Evolutionary conservation across 2,888 invertebrate genomes (phyloP).

Genomic region (Tanytarsus gracilentus): DNA sequence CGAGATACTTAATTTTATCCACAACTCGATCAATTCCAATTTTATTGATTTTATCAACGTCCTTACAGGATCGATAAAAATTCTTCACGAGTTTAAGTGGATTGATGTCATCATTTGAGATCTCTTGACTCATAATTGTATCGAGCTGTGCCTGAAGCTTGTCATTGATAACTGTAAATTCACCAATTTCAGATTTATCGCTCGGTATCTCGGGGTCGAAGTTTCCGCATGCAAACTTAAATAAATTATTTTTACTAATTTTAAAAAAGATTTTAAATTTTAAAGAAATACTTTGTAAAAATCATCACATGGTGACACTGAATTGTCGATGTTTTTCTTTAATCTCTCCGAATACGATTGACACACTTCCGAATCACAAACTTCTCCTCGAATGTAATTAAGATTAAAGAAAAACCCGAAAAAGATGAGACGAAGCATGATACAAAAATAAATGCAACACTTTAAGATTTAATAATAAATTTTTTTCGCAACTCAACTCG

Average conservation of each 20-base stretch:
- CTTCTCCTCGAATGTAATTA: too few relatives aligned
- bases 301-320: conserved; percentile 16
- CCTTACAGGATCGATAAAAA: conserved; percentile 44
- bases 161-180: conserved; percentile 43
- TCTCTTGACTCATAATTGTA: conserved; percentile 40
- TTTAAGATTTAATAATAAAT: too few relatives aligned
- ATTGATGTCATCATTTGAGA: conserved; percentile 38
- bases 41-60: conserved; percentile 62
- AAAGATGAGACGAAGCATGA: too few relatives aligned
- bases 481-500: too few relatives aligned
- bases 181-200: conserved; percentile 47
- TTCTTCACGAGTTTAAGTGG: conserved; percentile 43
- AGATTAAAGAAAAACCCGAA: too few relatives aligned
- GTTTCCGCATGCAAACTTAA: conserved; percentile 65
- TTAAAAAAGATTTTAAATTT: too few relatives aligned
- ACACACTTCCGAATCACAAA: neutral
- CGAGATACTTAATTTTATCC: conserved; percentile 57
- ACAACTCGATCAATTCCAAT: conserved; percentile 60
- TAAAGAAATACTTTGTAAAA: too few relatives aligned
- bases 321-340: neutral
- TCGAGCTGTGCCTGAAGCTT: conserved; percentile 43
- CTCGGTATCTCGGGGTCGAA: conserved; percentile 64
- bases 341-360: neutral
- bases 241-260: too few relatives aligned
- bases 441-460: too few relatives aligned